Conservation (phyloP, 2,888 invertebrate genomes). For the Erebia palarica region DNA sequence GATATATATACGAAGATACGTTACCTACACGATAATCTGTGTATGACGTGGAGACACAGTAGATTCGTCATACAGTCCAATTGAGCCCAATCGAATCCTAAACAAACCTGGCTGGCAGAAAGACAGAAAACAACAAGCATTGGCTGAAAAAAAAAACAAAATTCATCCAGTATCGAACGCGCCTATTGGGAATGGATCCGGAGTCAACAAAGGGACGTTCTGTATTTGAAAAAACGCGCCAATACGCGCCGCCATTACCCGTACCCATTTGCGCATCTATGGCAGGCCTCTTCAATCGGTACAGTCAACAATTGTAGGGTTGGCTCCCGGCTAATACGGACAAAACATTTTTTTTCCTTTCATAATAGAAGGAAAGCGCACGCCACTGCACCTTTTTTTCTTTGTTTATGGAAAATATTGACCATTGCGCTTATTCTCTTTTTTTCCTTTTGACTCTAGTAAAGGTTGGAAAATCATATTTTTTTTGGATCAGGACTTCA, state of each 20-base stretch:
- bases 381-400: slow-evolving; percentile 9
- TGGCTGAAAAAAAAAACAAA: slow-evolving; percentile 50
- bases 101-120: slow-evolving; percentile 60
- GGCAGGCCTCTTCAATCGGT: slow-evolving; percentile 77
- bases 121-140: slow-evolving; percentile 58
- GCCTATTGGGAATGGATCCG: slow-evolving; percentile 72
- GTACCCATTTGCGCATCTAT: slow-evolving; percentile 75
- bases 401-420: slow-evolving; percentile 10
- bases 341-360: slow-evolving; percentile 14
- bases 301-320: slow-evolving; percentile 67
- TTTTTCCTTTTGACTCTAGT: not conserved
- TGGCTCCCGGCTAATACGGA: slow-evolving; percentile 34
- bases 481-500: not conserved
- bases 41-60: too few relatives aligned
- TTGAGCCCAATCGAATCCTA: slow-evolving; percentile 44
- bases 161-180: slow-evolving; percentile 66
- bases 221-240: slow-evolving; percentile 73
- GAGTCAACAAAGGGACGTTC: slow-evolving; percentile 79
- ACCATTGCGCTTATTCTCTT: not conserved
- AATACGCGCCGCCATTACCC: slow-evolving; percentile 77
- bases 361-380: slow-evolving; percentile 14
- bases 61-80: slow-evolving; percentile 27
- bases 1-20: too few relatives aligned
- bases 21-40: too few relatives aligned
- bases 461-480: not conserved